Conservation (phyloP, 2,888 invertebrate genomes). For the Sycophila texana region DNA sequence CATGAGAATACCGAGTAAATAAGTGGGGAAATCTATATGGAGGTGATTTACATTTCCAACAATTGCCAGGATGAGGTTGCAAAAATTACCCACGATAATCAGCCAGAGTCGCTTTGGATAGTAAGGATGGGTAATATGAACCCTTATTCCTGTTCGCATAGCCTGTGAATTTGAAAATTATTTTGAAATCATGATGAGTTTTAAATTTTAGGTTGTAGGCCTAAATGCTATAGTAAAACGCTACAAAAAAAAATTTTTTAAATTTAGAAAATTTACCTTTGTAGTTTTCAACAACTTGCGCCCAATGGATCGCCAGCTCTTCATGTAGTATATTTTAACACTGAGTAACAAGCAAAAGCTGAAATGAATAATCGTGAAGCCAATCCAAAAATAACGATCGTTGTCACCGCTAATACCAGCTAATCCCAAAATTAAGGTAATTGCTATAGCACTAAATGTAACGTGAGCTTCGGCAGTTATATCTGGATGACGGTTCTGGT, state of each 20-base stretch:
- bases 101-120: no score
- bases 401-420: slow-evolving; percentile 81
- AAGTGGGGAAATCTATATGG: no score
- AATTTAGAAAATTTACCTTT: slow-evolving; percentile 62
- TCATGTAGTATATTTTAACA: slow-evolving; percentile 86
- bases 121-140: no score
- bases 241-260: no score
- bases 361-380: slow-evolving; percentile 84
- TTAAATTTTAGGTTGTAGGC: no score
- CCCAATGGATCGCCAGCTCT: slow-evolving; percentile 80
- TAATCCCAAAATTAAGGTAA: slow-evolving; percentile 84
- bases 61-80: no score
- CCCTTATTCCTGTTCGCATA: no score
- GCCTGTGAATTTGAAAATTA: no score
- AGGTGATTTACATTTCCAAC: no score
- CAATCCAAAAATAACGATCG: slow-evolving; percentile 82
- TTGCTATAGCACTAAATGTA: slow-evolving; percentile 86
- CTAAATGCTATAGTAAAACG: background rate
- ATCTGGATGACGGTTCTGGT: slow-evolving; percentile 92
- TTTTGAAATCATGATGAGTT: no score
- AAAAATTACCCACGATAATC: no score
- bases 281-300: slow-evolving; percentile 65
- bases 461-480: slow-evolving; percentile 89
- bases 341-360: slow-evolving; percentile 81
- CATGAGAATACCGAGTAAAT: no score